Percentiles rank a stretch among this genome's conserved stretches.
phyloP scores from a whole-genome alignment of 2,888 invertebrate species.

The Elegia similella region DNA sequence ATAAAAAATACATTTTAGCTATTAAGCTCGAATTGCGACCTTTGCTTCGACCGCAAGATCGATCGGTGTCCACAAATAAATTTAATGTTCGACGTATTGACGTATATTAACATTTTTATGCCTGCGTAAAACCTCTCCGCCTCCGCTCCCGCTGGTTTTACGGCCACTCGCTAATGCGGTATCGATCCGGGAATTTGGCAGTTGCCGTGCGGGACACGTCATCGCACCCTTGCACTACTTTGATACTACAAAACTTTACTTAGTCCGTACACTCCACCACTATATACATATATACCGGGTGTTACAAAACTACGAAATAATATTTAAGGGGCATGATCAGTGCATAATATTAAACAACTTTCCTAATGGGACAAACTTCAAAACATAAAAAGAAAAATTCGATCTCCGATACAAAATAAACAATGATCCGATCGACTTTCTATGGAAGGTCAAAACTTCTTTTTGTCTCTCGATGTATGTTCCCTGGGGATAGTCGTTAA shows the following conservation, averaged over 20 bases:
- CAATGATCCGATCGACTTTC: no score
- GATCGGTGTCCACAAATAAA: background rate
- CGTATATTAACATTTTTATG: constrained; percentile 13
- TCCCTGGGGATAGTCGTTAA: no score
- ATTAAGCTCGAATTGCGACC: background rate
- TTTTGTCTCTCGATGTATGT: no score
- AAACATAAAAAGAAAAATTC: no score
- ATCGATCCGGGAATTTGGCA: constrained; percentile 72
- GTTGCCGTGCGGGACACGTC: constrained; percentile 53
- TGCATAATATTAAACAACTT: no score
- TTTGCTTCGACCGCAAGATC: background rate
- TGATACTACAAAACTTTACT: background rate
- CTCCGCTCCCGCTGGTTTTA: constrained; percentile 28
- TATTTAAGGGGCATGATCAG: no score
- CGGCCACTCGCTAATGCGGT: constrained; percentile 53
- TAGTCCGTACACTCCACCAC: background rate
- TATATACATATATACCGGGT: no score
- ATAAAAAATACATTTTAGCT: background rate
- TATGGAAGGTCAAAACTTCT: no score
- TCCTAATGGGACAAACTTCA: no score
- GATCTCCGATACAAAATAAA: no score
- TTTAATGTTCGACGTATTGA: background rate
- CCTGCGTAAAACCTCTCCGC: constrained; percentile 11
- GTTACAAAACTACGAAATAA: no score
- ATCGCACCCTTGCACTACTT: constrained; percentile 12